These are phyloP conservation scores for Glareola pratincola DNA, from an alignment of 2,113 vertebrate species.

Conservation along the genomic window DNA sequence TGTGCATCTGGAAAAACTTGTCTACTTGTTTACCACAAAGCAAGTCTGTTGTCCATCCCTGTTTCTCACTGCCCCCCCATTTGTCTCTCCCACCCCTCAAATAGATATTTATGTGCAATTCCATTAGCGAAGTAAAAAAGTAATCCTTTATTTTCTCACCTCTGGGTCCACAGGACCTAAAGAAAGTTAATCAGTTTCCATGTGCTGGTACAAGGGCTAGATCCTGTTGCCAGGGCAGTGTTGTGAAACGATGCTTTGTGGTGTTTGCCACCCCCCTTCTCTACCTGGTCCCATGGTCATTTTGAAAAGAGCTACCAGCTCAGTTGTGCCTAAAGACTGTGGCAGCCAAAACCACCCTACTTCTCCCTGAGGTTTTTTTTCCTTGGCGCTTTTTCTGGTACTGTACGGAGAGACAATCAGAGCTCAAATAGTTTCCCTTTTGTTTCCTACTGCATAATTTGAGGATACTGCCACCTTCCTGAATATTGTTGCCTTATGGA, in stretches of 20 bases:
- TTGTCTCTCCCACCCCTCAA: fast-evolving
- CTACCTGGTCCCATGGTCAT: not conserved
- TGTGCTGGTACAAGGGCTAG: not conserved
- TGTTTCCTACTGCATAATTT: not conserved
- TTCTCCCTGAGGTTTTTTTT: not conserved
- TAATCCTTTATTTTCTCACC: not conserved
- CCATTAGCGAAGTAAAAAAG: not conserved
- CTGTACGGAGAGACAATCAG: not conserved
- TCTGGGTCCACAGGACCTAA: fast-evolving
- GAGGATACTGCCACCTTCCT: not conserved
- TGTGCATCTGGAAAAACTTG: not conserved
- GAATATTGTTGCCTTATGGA: not conserved
- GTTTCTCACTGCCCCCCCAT: too few species aligned
- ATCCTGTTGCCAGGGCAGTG: not conserved
- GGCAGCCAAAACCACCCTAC: not conserved
- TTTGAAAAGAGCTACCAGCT: not conserved
- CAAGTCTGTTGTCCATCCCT: not conserved
- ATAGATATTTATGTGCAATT: not conserved
- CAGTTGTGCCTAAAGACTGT: not conserved
- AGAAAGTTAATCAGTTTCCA: not conserved
- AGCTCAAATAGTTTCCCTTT: not conserved
- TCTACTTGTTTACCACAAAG: not conserved
- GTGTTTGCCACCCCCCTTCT: not conserved
- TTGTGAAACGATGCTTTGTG: too few species aligned
- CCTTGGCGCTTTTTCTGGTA: not conserved